Conservation (phyloP, 2,113 vertebrate species). For the Xiphias gladius region DNA sequence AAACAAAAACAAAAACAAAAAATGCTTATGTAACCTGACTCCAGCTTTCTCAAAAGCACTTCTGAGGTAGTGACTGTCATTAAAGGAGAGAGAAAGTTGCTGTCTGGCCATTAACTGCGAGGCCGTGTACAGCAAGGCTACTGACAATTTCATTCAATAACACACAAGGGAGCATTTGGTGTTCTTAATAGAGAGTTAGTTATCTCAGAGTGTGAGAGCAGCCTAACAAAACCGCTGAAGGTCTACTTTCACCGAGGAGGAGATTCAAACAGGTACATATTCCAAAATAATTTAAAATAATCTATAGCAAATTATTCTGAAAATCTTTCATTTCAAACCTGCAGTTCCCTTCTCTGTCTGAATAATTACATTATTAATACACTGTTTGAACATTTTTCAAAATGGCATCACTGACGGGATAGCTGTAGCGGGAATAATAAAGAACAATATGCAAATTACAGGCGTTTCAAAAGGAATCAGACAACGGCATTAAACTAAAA, state of each 20-base stretch:
- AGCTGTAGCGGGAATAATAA: slow-evolving; percentile 30
- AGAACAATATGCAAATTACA: slow-evolving; percentile 69
- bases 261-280: slow-evolving; percentile 30
- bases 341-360: not conserved
- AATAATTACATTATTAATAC: slow-evolving; percentile 50
- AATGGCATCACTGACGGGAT: slow-evolving; percentile 40
- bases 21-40: slow-evolving; percentile 28
- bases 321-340: slow-evolving; percentile 21
- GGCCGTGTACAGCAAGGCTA: slow-evolving; percentile 49
- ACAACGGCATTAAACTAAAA: slow-evolving; percentile 57
- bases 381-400: slow-evolving; percentile 26
- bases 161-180: slow-evolving; percentile 62
- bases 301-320: slow-evolving; percentile 11
- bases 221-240: slow-evolving; percentile 51
- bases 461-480: slow-evolving; percentile 57
- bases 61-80: slow-evolving; percentile 28
- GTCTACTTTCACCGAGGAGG: slow-evolving; percentile 26
- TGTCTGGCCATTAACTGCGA: slow-evolving; percentile 54
- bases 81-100: slow-evolving; percentile 52
- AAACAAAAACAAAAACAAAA: not conserved
- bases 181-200: slow-evolving; percentile 61
- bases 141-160: slow-evolving; percentile 53
- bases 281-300: slow-evolving; percentile 30
- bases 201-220: slow-evolving; percentile 49
- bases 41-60: slow-evolving; percentile 31